These are phyloP conservation scores for Nerophis ophidion DNA, from an alignment of 2,113 vertebrate genomes.

Conservation along the genomic window DNA sequence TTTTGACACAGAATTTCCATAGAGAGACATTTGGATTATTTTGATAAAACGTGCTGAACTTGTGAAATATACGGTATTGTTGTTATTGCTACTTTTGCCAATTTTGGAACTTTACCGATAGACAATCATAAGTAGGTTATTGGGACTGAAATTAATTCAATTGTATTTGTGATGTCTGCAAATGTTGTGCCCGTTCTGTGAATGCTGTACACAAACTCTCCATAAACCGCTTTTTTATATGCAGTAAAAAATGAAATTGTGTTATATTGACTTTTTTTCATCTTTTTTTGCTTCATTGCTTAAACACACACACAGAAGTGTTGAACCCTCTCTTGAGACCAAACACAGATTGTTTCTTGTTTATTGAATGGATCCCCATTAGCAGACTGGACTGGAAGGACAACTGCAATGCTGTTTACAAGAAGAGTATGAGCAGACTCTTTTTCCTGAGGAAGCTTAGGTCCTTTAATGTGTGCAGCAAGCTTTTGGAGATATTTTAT, in stretches of 20 bases:
- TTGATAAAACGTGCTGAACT: too few species aligned
- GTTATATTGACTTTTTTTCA: not conserved
- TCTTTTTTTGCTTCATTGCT: not conserved
- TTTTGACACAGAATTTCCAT: too few species aligned
- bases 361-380: too few species aligned
- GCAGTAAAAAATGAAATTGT: not conserved
- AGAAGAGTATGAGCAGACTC: too few species aligned
- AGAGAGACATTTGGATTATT: too few species aligned
- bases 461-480: too few species aligned
- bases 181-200: not conserved
- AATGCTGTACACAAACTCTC: not conserved
- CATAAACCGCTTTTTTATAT: not conserved
- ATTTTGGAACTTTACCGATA: not conserved
- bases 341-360: not conserved
- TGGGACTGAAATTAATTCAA: not conserved
- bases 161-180: constrained; percentile 8
- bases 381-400: too few species aligned
- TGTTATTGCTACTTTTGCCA: not conserved
- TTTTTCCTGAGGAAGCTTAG: too few species aligned
- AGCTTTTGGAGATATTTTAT: too few species aligned
- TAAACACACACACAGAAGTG: too few species aligned
- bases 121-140: constrained; percentile 6
- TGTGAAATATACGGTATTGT: not conserved
- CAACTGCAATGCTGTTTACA: too few species aligned
- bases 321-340: not conserved